Evolutionary conservation across 2,797 vertebrate species (phyloP).

Genomic region (Hippocampus kuda): DNA sequence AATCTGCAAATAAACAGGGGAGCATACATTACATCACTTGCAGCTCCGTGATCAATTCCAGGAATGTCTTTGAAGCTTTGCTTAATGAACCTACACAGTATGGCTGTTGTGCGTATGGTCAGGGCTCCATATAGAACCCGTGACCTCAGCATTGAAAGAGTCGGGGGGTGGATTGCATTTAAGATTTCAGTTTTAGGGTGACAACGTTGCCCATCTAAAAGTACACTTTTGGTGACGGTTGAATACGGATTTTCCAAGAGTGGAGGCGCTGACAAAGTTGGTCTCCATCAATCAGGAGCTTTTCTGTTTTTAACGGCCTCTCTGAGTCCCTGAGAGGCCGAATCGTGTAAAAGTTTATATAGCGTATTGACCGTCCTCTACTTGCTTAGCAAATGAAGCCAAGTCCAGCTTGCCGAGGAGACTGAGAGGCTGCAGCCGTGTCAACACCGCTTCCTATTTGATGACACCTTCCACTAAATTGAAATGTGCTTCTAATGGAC

Average conservation of each 20-base stretch:
- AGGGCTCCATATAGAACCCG: slow-evolving; percentile 30
- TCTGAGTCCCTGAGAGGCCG: slow-evolving; percentile 56
- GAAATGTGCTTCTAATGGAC: slow-evolving; percentile 57
- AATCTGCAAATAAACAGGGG: slow-evolving; percentile 72
- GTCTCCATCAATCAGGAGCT: slow-evolving; percentile 60
- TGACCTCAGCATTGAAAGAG: slow-evolving; percentile 26
- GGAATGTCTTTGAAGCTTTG: slow-evolving; percentile 66
- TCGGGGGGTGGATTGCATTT: neutral
- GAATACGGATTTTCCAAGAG: slow-evolving; percentile 28
- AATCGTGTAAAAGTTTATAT: slow-evolving; percentile 61
- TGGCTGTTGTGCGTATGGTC: slow-evolving; percentile 36
- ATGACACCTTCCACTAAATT: slow-evolving; percentile 67
- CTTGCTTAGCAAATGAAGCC: slow-evolving; percentile 65
- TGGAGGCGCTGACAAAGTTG: slow-evolving; percentile 58
- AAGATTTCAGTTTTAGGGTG: neutral
- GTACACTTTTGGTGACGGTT: neutral
- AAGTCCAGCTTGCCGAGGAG: slow-evolving; percentile 38
- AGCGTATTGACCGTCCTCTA: slow-evolving; percentile 52
- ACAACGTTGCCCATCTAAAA: neutral
- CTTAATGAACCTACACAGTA: slow-evolving; percentile 59
- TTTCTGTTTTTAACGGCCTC: slow-evolving; percentile 45
- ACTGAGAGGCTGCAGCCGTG: slow-evolving; percentile 41
- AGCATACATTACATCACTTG: slow-evolving; percentile 68
- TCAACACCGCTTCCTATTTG: slow-evolving; percentile 61
- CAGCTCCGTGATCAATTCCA: slow-evolving; percentile 65